Evolutionary conservation across 2,888 invertebrate species (phyloP).

Genomic region (Leistus spinibarbis): DNA sequence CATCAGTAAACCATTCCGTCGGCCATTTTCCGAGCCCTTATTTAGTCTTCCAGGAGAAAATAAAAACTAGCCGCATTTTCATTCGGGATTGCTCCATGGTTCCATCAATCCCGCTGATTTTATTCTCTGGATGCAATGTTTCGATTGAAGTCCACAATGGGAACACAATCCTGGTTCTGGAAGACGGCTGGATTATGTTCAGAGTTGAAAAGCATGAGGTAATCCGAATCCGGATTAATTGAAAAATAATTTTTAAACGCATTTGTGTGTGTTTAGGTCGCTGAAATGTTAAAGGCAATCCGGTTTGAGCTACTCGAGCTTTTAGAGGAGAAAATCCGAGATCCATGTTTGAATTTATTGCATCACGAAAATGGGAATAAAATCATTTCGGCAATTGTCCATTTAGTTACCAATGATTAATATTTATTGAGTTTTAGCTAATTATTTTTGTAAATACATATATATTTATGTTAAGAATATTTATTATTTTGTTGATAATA

Average conservation of each 20-base stretch:
- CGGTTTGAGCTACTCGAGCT: conserved; percentile 76
- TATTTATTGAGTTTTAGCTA: background rate
- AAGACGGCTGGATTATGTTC: conserved; percentile 83
- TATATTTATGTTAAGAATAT: background rate
- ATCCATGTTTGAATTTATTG: conserved; percentile 75
- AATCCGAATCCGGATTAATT: conserved; percentile 34
- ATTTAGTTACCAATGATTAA: conserved; percentile 68
- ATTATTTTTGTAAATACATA: background rate
- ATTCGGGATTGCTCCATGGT: conserved; percentile 83
- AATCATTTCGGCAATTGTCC: conserved; percentile 77
- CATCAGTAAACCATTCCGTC: conserved; percentile 73
- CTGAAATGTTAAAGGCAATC: conserved; percentile 81
- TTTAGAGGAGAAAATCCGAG: conserved; percentile 82
- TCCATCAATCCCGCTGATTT: conserved; percentile 72
- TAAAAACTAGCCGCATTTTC: conserved; percentile 78
- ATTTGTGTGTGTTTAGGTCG: conserved; percentile 63
- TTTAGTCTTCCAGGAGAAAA: conserved; percentile 82
- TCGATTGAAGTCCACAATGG: conserved; percentile 76
- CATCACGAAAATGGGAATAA: conserved; percentile 76
- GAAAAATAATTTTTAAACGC: conserved; percentile 12
- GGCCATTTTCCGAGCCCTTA: conserved; percentile 75
- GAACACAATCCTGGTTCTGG: conserved; percentile 73
- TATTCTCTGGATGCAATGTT: conserved; percentile 76
- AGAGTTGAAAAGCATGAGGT: conserved; percentile 78
- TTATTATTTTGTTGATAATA: conserved; percentile 9